Percentiles rank a stretch among this genome's conserved stretches.
These are phyloP conservation scores for Agriotes lineatus DNA, from an alignment of 2,888 invertebrate species.

Conservation along the genomic window DNA sequence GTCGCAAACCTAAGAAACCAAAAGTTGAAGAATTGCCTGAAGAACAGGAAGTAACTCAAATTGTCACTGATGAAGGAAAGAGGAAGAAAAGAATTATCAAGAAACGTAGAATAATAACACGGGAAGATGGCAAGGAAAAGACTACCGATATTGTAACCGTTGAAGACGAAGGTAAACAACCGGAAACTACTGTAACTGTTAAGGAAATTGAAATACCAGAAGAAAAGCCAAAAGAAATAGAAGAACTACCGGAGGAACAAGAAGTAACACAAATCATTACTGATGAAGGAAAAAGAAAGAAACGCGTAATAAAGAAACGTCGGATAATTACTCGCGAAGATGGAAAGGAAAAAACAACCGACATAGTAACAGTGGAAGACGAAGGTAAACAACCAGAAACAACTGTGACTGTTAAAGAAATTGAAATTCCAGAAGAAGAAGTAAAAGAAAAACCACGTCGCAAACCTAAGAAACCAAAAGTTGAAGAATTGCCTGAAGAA, in stretches of 20 bases:
- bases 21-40: conserved; percentile 35
- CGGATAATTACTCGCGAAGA: conserved; percentile 49
- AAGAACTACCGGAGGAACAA: conserved; percentile 54
- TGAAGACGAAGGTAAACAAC: conserved; percentile 64
- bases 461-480: conserved; percentile 37
- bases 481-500: conserved; percentile 40
- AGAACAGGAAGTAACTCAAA: conserved; percentile 55
- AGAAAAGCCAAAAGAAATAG: conserved; percentile 54
- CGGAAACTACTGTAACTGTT: conserved; percentile 59
- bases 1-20: conserved; percentile 42
- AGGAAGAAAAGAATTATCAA: conserved; percentile 59
- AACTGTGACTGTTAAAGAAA: conserved; percentile 55
- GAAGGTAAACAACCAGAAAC: conserved; percentile 59
- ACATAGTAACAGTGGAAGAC: conserved; percentile 62
- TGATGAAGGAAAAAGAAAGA: conserved; percentile 43
- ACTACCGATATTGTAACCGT: conserved; percentile 66
- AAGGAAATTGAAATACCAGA: conserved; percentile 53
- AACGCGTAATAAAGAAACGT: conserved; percentile 61
- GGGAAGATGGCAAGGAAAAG: conserved; percentile 63
- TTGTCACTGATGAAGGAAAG: conserved; percentile 50
- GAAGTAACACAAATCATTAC: conserved; percentile 54
- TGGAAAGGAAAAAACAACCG: conserved; percentile 62
- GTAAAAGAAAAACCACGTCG: conserved; percentile 53
- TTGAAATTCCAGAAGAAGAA: conserved; percentile 38
- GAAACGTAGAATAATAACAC: conserved; percentile 64